phyloP scores from a whole-genome alignment of 2,888 invertebrate genomes.

The Disparrhopalites patrizii region DNA sequence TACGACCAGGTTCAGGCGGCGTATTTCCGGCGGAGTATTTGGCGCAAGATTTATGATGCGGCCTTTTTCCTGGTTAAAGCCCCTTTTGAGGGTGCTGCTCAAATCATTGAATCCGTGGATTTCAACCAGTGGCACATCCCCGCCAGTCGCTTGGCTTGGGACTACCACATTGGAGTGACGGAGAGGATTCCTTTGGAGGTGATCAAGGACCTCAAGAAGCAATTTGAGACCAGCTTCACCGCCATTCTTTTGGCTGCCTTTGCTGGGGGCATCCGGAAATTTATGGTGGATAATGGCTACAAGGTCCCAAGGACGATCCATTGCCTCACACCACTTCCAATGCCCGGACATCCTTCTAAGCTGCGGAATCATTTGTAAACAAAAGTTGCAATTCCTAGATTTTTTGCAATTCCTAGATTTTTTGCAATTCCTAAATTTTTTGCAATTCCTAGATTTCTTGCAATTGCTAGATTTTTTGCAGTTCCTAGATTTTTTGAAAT shows the following conservation, averaged over 20 bases:
- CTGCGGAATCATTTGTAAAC: conserved; percentile 12
- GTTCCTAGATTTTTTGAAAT: conserved; percentile 7
- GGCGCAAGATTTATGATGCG: conserved; percentile 14
- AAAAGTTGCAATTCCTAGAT: neutral
- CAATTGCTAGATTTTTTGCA: conserved; percentile 10
- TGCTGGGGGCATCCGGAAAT: conserved; percentile 42
- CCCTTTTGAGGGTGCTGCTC: conserved; percentile 28
- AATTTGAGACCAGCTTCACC: conserved; percentile 33
- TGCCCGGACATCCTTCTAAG: conserved; percentile 24
- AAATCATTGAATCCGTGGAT: conserved; percentile 36
- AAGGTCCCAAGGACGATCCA: conserved; percentile 28
- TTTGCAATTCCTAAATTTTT: neutral
- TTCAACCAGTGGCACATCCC: conserved; percentile 43
- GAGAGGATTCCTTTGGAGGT: conserved; percentile 33
- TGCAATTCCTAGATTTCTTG: neutral
- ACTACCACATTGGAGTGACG: conserved; percentile 32
- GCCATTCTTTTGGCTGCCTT: conserved; percentile 41
- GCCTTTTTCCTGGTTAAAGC: conserved; percentile 5
- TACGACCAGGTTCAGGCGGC: conserved; percentile 13
- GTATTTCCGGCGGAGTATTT: neutral
- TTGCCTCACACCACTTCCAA: conserved; percentile 27
- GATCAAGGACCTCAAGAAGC: conserved; percentile 33
- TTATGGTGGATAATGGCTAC: conserved; percentile 32
- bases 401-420: neutral
- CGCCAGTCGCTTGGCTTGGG: conserved; percentile 24